phyloP scores from a whole-genome alignment of 1,140 invertebrate species.

The Cataglyphis hispanica region DNA sequence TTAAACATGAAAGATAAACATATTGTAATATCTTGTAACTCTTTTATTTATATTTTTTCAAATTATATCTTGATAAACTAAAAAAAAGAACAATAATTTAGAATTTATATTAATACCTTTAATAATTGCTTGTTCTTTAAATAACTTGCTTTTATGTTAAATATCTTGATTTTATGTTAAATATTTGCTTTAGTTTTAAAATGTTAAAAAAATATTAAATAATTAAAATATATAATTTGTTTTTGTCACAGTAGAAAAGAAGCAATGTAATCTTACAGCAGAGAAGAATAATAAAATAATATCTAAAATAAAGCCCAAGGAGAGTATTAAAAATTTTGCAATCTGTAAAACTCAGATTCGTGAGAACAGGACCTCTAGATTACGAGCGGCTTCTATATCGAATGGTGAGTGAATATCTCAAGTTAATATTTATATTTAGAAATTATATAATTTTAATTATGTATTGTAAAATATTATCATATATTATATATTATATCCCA shows the following conservation, averaged over 20 bases:
- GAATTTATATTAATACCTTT: background rate
- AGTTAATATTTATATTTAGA: background rate
- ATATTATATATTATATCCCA: background rate
- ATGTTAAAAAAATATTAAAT: too few species aligned
- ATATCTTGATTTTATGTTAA: background rate
- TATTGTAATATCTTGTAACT: background rate
- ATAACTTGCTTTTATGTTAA: background rate
- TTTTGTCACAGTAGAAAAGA: conserved; percentile 62
- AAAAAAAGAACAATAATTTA: background rate
- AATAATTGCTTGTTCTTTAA: background rate
- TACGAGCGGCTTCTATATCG: conserved; percentile 88
- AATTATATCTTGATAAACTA: background rate
- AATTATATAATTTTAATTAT: background rate
- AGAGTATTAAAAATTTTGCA: conserved; percentile 62
- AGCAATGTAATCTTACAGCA: conserved; percentile 56
- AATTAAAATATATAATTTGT: background rate
- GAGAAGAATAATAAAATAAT: conserved; percentile 66
- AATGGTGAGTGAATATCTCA: conserved; percentile 64
- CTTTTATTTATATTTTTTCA: conserved; percentile 19
- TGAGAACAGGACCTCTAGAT: conserved; percentile 90
- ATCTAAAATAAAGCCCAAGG: conserved; percentile 68
- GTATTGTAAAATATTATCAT: background rate
- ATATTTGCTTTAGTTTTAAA: background rate
- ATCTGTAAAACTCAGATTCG: conserved; percentile 85
- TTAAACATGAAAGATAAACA: background rate